These are phyloP conservation scores for Falco cherrug DNA, from an alignment of 2,797 vertebrate genomes.

Conservation along the genomic window DNA sequence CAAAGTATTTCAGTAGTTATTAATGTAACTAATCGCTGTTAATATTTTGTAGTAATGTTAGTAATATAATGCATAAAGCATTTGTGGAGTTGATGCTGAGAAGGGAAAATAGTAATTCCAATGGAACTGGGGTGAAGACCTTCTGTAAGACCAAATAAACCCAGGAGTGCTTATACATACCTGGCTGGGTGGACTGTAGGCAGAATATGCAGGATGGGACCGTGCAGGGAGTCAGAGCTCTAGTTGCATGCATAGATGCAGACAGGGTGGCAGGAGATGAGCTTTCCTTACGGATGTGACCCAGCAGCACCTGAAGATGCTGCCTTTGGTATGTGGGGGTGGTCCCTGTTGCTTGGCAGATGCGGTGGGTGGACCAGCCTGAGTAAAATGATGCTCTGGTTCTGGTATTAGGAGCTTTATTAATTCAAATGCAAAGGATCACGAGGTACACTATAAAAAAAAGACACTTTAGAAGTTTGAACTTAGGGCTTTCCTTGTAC, in stretches of 20 bases:
- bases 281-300: background rate
- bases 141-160: background rate
- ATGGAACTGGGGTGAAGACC: background rate
- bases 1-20: background rate
- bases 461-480: background rate
- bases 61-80: background rate
- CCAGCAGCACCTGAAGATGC: background rate
- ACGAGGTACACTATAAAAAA: background rate
- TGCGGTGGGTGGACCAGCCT: background rate
- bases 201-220: background rate
- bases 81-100: background rate
- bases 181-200: background rate
- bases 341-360: background rate
- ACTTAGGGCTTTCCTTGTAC: background rate
- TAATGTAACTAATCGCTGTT: background rate
- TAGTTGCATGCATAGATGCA: background rate
- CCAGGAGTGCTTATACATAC: accelerated
- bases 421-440: background rate
- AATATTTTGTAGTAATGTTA: background rate
- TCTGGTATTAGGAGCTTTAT: background rate
- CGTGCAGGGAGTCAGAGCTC: background rate
- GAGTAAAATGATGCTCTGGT: background rate
- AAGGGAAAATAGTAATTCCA: background rate
- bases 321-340: too few relatives aligned
- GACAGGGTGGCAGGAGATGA: background rate